phyloP scores from a whole-genome alignment of 2,113 vertebrate species.

The Glareola pratincola region DNA sequence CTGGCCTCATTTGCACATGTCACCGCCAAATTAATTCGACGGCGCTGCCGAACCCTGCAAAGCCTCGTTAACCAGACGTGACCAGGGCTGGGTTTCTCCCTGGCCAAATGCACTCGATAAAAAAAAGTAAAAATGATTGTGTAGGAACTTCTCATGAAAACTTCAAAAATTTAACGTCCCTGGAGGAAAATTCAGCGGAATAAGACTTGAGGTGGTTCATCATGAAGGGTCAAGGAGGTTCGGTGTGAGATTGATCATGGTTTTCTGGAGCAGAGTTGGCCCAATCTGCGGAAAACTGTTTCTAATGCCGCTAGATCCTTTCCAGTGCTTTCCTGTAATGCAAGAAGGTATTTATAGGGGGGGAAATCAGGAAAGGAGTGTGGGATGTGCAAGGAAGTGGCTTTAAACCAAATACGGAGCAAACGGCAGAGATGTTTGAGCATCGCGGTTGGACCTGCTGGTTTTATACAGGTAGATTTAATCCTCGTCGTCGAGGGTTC shows the following conservation, averaged over 20 bases:
- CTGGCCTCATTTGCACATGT: neutral
- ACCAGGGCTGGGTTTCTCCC: neutral
- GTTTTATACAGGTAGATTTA: neutral
- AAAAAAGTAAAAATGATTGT: neutral
- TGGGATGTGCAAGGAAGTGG: fast-evolving
- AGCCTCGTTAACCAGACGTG: neutral
- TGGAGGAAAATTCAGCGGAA: neutral
- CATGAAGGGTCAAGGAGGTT: fast-evolving
- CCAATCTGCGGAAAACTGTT: neutral
- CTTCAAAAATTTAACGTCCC: neutral
- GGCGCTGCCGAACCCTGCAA: neutral
- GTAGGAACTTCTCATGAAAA: neutral
- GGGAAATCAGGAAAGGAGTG: neutral
- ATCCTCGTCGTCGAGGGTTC: fast-evolving
- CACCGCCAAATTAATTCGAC: fast-evolving
- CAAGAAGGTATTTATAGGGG: neutral
- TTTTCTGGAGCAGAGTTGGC: neutral
- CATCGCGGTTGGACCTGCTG: fast-evolving
- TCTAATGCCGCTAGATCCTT: fast-evolving
- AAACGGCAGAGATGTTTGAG: neutral
- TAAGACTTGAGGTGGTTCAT: neutral
- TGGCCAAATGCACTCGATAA: fast-evolving
- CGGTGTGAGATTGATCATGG: neutral
- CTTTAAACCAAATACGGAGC: neutral
- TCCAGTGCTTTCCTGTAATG: neutral